Conservation (phyloP, 1,140 invertebrate genomes). For the Drosophila quadrilineata region DNA sequence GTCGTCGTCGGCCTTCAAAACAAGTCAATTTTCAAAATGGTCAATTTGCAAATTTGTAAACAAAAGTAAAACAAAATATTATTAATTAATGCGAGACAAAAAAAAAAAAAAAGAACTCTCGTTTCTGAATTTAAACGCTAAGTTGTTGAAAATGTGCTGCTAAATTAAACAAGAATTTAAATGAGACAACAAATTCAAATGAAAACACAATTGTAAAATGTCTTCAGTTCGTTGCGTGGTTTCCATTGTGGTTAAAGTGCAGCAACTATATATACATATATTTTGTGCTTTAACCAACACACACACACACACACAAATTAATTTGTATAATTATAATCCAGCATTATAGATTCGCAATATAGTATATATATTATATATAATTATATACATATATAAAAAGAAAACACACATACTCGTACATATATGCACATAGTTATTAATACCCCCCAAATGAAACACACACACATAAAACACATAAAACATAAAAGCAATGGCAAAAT, state of each 20-base stretch:
- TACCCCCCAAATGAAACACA: neutral
- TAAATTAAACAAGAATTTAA: constrained; percentile 45
- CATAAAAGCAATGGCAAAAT: constrained; percentile 56
- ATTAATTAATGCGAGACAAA: constrained; percentile 22
- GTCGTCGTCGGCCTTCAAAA: constrained; percentile 20
- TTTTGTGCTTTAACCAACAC: constrained; percentile 61
- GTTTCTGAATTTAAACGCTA: constrained; percentile 64
- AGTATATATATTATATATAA: too few species aligned
- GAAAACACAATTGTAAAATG: constrained; percentile 30
- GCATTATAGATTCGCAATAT: constrained; percentile 28
- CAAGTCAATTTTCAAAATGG: constrained; percentile 71
- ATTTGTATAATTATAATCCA: constrained; percentile 69
- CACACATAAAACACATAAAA: constrained; percentile 24
- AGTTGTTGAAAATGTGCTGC: constrained; percentile 65
- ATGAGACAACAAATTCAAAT: neutral
- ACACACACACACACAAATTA: too few species aligned
- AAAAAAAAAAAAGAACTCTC: constrained; percentile 17
- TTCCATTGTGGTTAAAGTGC: constrained; percentile 53
- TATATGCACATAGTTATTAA: constrained; percentile 49
- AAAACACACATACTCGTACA: too few species aligned
- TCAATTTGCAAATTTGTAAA: constrained; percentile 60
- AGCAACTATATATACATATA: constrained; percentile 51
- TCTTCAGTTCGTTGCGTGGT: constrained; percentile 76
- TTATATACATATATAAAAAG: too few species aligned
- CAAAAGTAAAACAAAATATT: neutral